phyloP scores from a whole-genome alignment of 2,888 invertebrate genomes.

The Drosophila prostipennis region DNA sequence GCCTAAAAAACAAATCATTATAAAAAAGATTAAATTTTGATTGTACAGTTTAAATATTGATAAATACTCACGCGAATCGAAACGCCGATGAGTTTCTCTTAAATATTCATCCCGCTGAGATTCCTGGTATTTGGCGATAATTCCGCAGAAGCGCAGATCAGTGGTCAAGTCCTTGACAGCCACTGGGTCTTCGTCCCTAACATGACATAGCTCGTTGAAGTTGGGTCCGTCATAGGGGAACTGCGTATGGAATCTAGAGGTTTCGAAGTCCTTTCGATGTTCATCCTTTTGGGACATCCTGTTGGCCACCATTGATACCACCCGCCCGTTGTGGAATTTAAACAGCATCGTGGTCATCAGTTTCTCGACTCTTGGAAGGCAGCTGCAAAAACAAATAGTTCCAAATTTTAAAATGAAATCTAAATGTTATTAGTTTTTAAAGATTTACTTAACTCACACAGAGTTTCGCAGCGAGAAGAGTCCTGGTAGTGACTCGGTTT shows the following conservation, averaged over 20 bases:
- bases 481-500: constrained; percentile 78
- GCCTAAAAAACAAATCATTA: constrained; percentile 20
- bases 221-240: constrained; percentile 70
- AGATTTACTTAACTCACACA: constrained; percentile 5
- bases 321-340: constrained; percentile 69
- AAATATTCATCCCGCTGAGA: neutral
- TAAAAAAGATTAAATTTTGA: no score
- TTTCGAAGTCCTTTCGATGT: constrained; percentile 32
- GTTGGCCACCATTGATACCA: constrained; percentile 31
- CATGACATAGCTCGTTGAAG: constrained; percentile 40
- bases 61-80: neutral
- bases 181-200: constrained; percentile 15
- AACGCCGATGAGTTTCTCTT: neutral
- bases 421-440: no score
- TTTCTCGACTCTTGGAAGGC: constrained; percentile 75
- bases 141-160: constrained; percentile 61
- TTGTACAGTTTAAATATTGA: no score
- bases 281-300: constrained; percentile 14
- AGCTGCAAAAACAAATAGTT: constrained; percentile 50
- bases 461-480: constrained; percentile 77
- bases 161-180: constrained; percentile 16
- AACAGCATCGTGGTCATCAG: constrained; percentile 67
- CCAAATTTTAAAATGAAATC: no score
- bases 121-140: constrained; percentile 59
- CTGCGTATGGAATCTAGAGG: constrained; percentile 28